Evolutionary conservation across 2,797 vertebrate genomes (phyloP).

Genomic region (Zenarchopterus dispar): DNA sequence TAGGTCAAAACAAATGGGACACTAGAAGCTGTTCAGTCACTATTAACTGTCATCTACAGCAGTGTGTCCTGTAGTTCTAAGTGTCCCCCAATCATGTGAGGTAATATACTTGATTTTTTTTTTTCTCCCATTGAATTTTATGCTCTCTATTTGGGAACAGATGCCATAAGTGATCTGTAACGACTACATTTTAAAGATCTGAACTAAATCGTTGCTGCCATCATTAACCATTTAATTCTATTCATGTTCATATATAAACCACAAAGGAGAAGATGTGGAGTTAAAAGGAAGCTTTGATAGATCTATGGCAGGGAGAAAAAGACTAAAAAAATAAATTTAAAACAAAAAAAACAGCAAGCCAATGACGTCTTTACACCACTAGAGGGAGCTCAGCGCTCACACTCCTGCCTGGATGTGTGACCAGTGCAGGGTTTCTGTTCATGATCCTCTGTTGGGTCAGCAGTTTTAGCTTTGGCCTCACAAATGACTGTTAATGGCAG

Average conservation of each 20-base stretch:
- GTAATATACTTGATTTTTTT: neutral
- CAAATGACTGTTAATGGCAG: conserved; percentile 25
- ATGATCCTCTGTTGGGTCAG: conserved; percentile 18
- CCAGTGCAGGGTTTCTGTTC: conserved; percentile 1
- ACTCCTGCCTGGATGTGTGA: conserved; percentile 1
- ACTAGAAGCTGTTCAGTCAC: neutral
- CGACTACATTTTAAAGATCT: neutral
- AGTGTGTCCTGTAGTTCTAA: neutral
- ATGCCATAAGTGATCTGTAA: neutral
- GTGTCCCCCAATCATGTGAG: neutral
- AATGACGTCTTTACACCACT: conserved; percentile 47
- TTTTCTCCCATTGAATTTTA: neutral
- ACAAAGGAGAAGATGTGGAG: neutral
- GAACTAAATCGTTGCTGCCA: neutral
- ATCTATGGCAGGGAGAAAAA: neutral
- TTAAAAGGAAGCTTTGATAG: neutral
- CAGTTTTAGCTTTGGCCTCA: conserved; percentile 24
- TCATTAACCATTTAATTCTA: neutral
- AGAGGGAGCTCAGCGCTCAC: conserved; percentile 65
- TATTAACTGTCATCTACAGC: neutral
- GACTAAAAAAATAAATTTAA: too few relatives aligned
- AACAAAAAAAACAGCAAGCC: too few relatives aligned
- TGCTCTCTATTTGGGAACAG: neutral
- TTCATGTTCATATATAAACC: neutral
- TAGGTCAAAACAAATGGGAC: neutral